Base-by-base conservation (phyloP, 1,140 invertebrate species). In the Antheraea mylitta region DNA sequence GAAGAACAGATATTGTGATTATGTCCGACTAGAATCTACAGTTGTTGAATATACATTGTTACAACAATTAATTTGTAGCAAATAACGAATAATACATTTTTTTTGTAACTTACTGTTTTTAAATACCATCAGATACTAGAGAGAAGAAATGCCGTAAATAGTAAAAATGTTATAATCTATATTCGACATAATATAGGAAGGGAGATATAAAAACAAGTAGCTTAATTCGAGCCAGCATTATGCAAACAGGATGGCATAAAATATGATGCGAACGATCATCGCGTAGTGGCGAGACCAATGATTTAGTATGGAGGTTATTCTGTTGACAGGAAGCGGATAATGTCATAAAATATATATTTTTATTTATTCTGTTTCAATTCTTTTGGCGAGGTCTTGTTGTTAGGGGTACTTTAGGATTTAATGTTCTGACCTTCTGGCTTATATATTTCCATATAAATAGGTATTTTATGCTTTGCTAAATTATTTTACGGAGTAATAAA, bases 221-320 rank as follows among this genome's bases (percentile, higher is more conserved):
- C 59, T 64, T 67, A 67, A 59, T 63, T 67, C 16, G 67, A 67
- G 69, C 61, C 13, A n/a, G 18, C 30, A 68, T 72, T 66, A 72
- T 69, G 71, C 59, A 68, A 72, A 69, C 71, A 66, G 58, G 59
- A 61, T 65, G 36, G 18, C 11, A 53, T 68, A 66, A 72, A 68
- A 59, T 66, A 68, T 65, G 67, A 61, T 66, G 58, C 37, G 67
- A 65, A n/a, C 58, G 61, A 64, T 67, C 36, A 67, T 64, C 65
- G 69, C 65, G 38, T 19, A 53, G 45, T 13, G 45, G 45, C 45
- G 45, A 18, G 66, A 67, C 59, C 69, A 64, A 63, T 71, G 69
- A 64, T 42, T 67, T 42, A 53, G 45, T 16, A 19, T 3, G 22
- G 16, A 45, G 37, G 13, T 61, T 18, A 37, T 22, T 18, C 11